These are phyloP conservation scores for Drosophila dunni DNA, from an alignment of 1,140 invertebrate genomes.

Conservation along the genomic window DNA sequence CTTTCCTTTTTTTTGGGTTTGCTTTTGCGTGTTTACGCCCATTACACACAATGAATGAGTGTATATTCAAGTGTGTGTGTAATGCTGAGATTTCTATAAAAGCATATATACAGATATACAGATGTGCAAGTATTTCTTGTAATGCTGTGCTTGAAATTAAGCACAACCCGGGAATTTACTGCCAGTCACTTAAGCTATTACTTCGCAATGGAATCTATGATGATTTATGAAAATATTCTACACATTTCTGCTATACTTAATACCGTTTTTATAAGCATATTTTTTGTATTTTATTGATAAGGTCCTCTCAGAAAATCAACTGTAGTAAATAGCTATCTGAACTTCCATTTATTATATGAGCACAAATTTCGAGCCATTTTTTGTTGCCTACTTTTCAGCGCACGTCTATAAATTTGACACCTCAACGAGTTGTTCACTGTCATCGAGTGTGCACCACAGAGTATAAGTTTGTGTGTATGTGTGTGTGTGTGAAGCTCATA, in stretches of 20 bases:
- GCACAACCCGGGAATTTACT: slow-evolving; percentile 7
- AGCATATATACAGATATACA: background rate
- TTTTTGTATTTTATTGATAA: background rate
- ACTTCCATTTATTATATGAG: slow-evolving; percentile 25
- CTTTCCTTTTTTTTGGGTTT: slow-evolving; percentile 11
- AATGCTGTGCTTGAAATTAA: slow-evolving; percentile 21
- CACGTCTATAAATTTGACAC: slow-evolving; percentile 74
- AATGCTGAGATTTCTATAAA: slow-evolving; percentile 6
- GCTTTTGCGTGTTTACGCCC: slow-evolving; percentile 34
- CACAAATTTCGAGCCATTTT: slow-evolving; percentile 34
- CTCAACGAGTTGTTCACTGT: slow-evolving; percentile 29
- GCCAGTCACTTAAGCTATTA: slow-evolving; percentile 30
- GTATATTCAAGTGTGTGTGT: slow-evolving; percentile 14
- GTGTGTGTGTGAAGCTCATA: slow-evolving; percentile 60
- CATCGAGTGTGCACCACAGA: slow-evolving; percentile 24
- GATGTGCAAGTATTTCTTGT: background rate
- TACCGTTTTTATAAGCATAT: background rate
- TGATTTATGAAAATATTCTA: slow-evolving; percentile 30
- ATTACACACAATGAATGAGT: slow-evolving; percentile 22
- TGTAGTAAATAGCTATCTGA: background rate
- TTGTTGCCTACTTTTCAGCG: slow-evolving; percentile 72
- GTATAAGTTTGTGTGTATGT: slow-evolving; percentile 12
- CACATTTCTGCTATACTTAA: background rate
- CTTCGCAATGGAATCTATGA: slow-evolving; percentile 13
- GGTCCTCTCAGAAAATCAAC: background rate